Conservation (phyloP, 1,140 invertebrate genomes). For the Bombus impatiens region DNA sequence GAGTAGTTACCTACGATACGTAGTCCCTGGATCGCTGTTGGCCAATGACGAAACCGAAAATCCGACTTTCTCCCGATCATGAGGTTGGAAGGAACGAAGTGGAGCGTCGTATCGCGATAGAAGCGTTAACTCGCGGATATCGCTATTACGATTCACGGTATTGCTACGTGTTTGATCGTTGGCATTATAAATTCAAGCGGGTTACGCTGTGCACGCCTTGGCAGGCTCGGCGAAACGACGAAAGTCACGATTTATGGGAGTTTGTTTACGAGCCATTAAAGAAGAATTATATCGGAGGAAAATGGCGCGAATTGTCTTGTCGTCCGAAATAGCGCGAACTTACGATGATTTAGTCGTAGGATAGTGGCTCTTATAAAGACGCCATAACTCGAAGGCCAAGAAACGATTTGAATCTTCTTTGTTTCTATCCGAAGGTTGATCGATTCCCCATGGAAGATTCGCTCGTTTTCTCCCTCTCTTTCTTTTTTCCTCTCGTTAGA, state of each 20-base stretch:
- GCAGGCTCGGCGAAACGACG: constrained; percentile 19
- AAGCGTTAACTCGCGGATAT: not conserved
- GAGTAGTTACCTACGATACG: constrained; percentile 12
- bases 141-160: not conserved
- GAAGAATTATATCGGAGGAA: too few relatives aligned
- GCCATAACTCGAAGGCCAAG: not conserved
- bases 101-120: not conserved
- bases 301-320: not conserved
- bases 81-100: too few relatives aligned
- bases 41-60: constrained; percentile 19
- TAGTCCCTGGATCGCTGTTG: not conserved
- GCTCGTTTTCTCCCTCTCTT: not conserved
- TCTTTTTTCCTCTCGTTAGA: not conserved
- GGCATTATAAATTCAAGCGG: constrained; percentile 12
- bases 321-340: constrained; percentile 24
- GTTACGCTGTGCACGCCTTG: not conserved
- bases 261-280: constrained; percentile 48
- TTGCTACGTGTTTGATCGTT: not conserved
- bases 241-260: constrained; percentile 37
- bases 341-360: constrained; percentile 38
- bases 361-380: not conserved
- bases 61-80: not conserved
- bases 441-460: not conserved
- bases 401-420: not conserved
- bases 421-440: not conserved